These are phyloP conservation scores for Zapornia atra DNA, from an alignment of 2,113 vertebrate genomes.

Conservation along the genomic window DNA sequence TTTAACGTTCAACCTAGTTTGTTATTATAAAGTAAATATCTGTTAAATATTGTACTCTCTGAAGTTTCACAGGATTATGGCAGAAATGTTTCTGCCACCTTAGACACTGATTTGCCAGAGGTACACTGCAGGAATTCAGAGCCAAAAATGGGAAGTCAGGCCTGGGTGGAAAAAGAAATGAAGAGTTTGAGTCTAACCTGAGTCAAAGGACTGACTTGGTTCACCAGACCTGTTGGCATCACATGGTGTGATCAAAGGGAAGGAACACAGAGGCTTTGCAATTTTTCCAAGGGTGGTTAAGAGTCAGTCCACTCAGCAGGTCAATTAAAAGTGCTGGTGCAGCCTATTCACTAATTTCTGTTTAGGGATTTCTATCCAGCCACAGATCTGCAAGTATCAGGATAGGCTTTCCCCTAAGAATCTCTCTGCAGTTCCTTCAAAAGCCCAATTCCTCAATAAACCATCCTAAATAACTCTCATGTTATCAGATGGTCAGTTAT, in stretches of 20 bases:
- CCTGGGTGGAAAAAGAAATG: neutral
- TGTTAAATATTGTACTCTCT: neutral
- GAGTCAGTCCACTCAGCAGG: neutral
- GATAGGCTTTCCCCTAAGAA: neutral
- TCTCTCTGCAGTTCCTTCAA: neutral
- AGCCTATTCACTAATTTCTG: neutral
- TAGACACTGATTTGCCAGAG: neutral
- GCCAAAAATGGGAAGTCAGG: neutral
- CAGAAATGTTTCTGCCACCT: neutral
- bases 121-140: neutral
- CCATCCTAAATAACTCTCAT: fast-evolving
- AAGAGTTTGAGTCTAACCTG: neutral
- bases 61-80: neutral
- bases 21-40: constrained; percentile 17
- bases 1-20: neutral
- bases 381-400: neutral
- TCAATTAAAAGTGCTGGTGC: neutral
- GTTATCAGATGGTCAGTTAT: neutral
- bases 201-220: neutral
- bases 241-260: fast-evolving
- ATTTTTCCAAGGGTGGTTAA: neutral
- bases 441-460: neutral
- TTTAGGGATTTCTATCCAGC: neutral
- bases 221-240: no score
- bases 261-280: fast-evolving